These are phyloP conservation scores for Notiomystis cincta DNA, from an alignment of 2,113 vertebrate species.

Conservation along the genomic window DNA sequence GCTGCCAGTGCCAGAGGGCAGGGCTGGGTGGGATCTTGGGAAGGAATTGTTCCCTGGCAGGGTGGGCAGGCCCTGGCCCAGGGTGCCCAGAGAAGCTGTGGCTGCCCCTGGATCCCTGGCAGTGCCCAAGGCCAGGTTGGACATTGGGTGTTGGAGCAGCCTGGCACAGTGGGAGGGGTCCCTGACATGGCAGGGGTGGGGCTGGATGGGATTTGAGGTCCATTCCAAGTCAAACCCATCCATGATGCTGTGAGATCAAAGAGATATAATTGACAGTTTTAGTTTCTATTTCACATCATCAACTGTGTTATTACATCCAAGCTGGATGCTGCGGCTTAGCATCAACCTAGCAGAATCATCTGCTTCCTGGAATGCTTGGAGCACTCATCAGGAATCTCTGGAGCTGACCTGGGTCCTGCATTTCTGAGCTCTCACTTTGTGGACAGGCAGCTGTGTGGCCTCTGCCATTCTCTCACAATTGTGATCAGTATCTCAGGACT, in stretches of 20 bases:
- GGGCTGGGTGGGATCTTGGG: fast-evolving
- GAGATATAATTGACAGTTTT: neutral
- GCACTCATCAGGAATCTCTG: too few species aligned
- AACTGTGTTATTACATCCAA: neutral
- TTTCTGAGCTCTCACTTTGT: neutral
- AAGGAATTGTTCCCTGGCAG: neutral
- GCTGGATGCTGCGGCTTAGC: neutral
- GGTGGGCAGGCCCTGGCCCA: neutral
- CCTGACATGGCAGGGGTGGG: neutral
- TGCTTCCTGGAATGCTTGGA: neutral
- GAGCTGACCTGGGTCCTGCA: neutral
- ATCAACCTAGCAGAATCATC: neutral
- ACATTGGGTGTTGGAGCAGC: neutral
- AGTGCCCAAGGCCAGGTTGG: neutral
- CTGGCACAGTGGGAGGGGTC: neutral
- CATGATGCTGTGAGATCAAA: neutral
- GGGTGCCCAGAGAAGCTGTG: neutral
- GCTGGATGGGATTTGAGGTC: neutral
- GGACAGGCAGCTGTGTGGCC: neutral
- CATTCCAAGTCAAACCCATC: neutral
- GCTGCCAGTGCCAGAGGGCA: neutral
- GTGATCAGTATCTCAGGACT: neutral
- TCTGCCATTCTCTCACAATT: neutral
- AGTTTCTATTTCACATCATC: neutral
- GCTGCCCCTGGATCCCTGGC: neutral